Base-by-base conservation (phyloP, 2,113 vertebrate genomes). In the Neotoma lepida region DNA sequence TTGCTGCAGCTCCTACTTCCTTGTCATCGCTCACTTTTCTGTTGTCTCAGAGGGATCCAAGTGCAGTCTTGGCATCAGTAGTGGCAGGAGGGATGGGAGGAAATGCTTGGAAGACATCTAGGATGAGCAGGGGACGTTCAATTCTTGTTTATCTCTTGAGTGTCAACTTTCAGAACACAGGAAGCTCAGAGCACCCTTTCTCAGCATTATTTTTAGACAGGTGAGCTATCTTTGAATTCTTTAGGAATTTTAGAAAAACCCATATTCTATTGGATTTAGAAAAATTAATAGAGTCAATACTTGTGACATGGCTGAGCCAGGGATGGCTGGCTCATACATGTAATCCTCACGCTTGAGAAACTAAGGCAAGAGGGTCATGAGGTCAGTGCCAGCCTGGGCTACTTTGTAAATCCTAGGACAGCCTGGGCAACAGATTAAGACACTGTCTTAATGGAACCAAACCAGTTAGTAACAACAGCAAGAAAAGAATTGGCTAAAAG, bases 81-180 rank as follows among this genome's bases (percentile, higher is more conserved):
- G 14, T 35, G 20, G 51, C n/a, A 70, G 24, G 46, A 74, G 54
- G 14, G 35, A 17, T n/a, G 12, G 88, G 90, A 90, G 46, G n/a
- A 90, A 90, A 84, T 77, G 17, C 58, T 61, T 77, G 64, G 78
- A 86, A 73, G 49, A 86, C 22, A 18, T 18, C 18, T 89, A 22
- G 54, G 68, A 73, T 49, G 54, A 82, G 80, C 6, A 82, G 39
- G 35, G 64, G 33, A 87, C 35, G 20, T 49, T n/a, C 73, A 44
- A 30, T 80, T 92, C 71, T 61, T 88, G 46, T 86, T 85, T 81
- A 30, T 85, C 87, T 84, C 22, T 76, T 41, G n/a, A 89, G 51
- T 66, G 41, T 85, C 86, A 58, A 54, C 68, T 89, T 92, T 93
- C 28, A 86, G 87, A 94, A 88, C 74, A 28, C n/a, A 73, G 93